Percentiles rank a stretch among this genome's conserved stretches.
Conservation (phyloP, 2,888 invertebrate genomes). For the Antheraea yamamai region DNA sequence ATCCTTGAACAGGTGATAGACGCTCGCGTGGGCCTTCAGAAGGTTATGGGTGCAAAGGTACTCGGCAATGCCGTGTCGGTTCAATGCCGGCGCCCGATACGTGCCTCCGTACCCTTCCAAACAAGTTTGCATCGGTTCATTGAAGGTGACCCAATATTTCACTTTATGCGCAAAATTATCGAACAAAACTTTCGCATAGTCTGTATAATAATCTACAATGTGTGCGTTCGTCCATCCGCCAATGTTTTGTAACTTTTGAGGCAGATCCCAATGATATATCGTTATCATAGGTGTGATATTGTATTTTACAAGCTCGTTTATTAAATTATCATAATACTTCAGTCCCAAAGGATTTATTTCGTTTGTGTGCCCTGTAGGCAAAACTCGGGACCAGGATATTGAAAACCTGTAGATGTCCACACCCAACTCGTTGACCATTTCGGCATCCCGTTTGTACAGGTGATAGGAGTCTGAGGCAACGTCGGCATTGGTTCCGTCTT, state of each 20-base stretch:
- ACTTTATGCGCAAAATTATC: conserved; percentile 84
- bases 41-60: conserved; percentile 88
- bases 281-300: conserved; percentile 87
- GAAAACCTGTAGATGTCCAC: conserved; percentile 88
- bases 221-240: conserved; percentile 87
- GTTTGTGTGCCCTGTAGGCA: conserved; percentile 86
- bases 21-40: conserved; percentile 87
- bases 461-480: conserved; percentile 87
- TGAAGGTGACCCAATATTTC: conserved; percentile 89
- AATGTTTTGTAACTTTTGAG: conserved; percentile 84
- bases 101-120: conserved; percentile 81
- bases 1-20: conserved; percentile 84
- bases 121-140: conserved; percentile 86
- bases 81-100: conserved; percentile 82
- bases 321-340: conserved; percentile 88
- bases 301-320: conserved; percentile 85
- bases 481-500: conserved; percentile 83
- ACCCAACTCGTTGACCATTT: conserved; percentile 83
- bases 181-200: conserved; percentile 84
- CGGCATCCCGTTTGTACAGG: conserved; percentile 83
- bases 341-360: conserved; percentile 86
- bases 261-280: conserved; percentile 88
- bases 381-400: conserved; percentile 88
- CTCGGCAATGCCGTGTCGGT: conserved; percentile 83
- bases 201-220: conserved; percentile 84